Base-by-base conservation (phyloP, 2,797 vertebrate genomes). In the Eulemur rubriventer region DNA sequence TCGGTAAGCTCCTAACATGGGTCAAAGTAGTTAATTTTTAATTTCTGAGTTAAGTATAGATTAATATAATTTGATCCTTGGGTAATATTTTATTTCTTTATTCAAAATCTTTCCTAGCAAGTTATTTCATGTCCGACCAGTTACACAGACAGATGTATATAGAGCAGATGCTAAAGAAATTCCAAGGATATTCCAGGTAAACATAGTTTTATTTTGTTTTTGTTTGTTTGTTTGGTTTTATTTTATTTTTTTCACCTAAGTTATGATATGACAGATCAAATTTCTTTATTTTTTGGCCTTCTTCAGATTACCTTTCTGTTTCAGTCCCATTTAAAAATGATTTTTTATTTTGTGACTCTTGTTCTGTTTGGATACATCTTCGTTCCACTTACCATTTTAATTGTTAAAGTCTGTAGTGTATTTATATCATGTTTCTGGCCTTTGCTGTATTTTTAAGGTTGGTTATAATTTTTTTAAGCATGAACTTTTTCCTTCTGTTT, bases 121-220 rank as follows among this genome's bases (percentile, higher is more conserved):
- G 98, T 99, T 99, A 92, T 99, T 99, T 98, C 99, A 99, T 50
- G 99, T 99, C 85, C 99, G 99, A 93, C 99, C 99, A 43, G 99
- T 99, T 96, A 99, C 99, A 86, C 99, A 99, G 95, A 99, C 99
- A 7, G 99, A 99, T 96, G 99, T 99, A 50, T 99, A 99, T 98
- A 99, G 99, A 96, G 99, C 99, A 76, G 99, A 99, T 96, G 98
- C 99, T 98, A 99, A 98, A 98, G 99, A 99, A 98, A 99, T 99
- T 97, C 99, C 99, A 61, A 99, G 99, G 98, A 99, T 99, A 99
- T 99, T 99, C 98, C 99, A 99, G 99, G 99, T 99, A 98, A 98
- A 55, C 76, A 76, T 26, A n/a, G 63, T 72, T 94, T 59, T 90
- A 35, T 92, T 91, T 80, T 78, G 38, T 69, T 84, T 48, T 46